Evolutionary conservation across 2,888 invertebrate genomes (phyloP).

Genomic region (Gasteruption jaculator): DNA sequence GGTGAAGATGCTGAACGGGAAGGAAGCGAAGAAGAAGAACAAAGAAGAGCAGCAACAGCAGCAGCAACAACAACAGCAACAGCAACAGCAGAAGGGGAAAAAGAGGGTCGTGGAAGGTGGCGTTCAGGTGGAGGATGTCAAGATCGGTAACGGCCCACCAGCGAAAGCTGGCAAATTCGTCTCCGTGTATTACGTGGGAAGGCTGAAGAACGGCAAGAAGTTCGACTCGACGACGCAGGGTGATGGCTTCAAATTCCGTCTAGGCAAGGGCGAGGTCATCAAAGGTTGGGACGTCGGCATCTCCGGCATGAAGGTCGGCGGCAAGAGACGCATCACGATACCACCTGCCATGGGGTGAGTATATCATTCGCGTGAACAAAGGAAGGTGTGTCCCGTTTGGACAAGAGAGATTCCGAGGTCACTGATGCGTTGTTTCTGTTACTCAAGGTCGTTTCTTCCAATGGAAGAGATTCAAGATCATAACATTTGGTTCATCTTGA

Average conservation of each 20-base stretch:
- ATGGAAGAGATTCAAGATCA: no score
- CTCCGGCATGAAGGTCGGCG: conserved; percentile 91
- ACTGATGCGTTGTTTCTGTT: no score
- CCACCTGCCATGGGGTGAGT: conserved; percentile 85
- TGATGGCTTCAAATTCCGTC: conserved; percentile 78
- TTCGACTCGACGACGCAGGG: conserved; percentile 77
- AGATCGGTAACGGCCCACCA: conserved; percentile 71
- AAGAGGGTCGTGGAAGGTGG: conserved; percentile 70
- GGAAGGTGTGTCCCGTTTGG: no score
- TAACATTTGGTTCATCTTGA: no score
- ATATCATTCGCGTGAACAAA: conserved; percentile 8
- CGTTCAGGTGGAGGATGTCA: conserved; percentile 73
- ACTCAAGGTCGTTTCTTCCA: no score
- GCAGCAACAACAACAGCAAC: conserved; percentile 21
- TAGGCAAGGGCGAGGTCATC: conserved; percentile 84
- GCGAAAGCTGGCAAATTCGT: conserved; percentile 76
- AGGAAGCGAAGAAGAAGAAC: conserved; percentile 31
- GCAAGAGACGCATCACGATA: conserved; percentile 79
- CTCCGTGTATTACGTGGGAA: conserved; percentile 80
- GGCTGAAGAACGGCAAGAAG: conserved; percentile 79
- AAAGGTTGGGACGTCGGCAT: conserved; percentile 88
- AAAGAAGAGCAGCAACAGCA: conserved; percentile 29
- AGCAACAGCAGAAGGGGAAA: conserved; percentile 34
- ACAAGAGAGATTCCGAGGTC: no score
- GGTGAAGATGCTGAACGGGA: conserved; percentile 26